Evolutionary conservation across 2,797 vertebrate species (phyloP).

Genomic region (Botia almorhae): DNA sequence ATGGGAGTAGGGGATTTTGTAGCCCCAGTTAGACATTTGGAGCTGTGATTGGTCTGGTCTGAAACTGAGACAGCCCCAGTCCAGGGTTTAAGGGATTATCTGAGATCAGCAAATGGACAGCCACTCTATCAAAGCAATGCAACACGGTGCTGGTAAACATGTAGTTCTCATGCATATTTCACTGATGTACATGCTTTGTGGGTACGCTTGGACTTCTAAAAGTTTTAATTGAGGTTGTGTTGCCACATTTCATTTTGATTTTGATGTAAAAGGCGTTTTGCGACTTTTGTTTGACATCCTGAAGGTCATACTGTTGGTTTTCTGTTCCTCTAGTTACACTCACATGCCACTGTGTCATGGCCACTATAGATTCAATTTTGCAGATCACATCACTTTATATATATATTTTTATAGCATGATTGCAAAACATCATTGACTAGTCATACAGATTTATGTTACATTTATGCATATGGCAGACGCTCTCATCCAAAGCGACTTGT

Average conservation of each 20-base stretch:
- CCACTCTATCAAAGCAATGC: constrained; percentile 11
- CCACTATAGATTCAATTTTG: background rate
- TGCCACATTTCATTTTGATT: background rate
- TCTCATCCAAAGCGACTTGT: no score
- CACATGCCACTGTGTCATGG: constrained; percentile 11
- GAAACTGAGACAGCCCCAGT: constrained; percentile 53
- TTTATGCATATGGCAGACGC: no score
- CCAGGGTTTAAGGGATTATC: constrained; percentile 62
- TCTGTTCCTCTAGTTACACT: background rate
- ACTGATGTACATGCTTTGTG: background rate
- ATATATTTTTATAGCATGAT: constrained; percentile 26
- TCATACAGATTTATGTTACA: no score
- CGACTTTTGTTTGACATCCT: background rate
- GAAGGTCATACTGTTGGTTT: constrained; percentile 24
- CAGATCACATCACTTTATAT: background rate
- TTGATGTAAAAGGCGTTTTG: background rate
- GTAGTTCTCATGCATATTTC: constrained; percentile 6
- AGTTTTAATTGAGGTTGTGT: background rate
- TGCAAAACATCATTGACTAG: background rate
- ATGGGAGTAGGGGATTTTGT: constrained; percentile 62
- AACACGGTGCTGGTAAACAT: constrained; percentile 31
- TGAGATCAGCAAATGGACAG: constrained; percentile 53
- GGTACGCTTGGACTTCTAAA: background rate
- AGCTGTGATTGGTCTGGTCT: constrained; percentile 52
- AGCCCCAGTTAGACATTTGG: constrained; percentile 45